Evolutionary conservation across 2,797 vertebrate species (phyloP), one percentile per base, ranked within the genome.

Genomic region (Microhierax caerulescens): DNA sequence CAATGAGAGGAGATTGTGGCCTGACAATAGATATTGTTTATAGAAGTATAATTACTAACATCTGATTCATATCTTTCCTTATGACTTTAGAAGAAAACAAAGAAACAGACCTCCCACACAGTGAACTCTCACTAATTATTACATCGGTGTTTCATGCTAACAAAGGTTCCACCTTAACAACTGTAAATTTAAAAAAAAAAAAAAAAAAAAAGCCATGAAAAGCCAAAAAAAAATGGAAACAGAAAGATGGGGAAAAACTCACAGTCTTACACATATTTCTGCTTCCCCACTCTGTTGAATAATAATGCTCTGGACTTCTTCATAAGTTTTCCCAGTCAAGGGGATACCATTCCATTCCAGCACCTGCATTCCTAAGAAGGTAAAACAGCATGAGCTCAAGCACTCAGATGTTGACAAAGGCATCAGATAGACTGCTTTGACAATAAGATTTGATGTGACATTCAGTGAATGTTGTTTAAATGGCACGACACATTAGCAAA

Each of bases 191-290:
- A 60, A 61, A 54, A 74, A 70, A 37, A 67, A 64, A 77, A 23
- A 39, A 19, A 22, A 25, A 48, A 68, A 81, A 96, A 72, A 97
- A 98, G 96, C 82, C 95, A 98, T 98, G 97, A 97, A 95, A 97
- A 98, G 97, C 97, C 98, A 94, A 95, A 98, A 70, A 91, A 88
- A 85, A 97, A 98, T 97, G 97, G 97, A 98, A 98, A 98, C 98
- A 98, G 94, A 98, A 98, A 98, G 98, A 98, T 98, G 98, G 98
- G 98, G 98, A 98, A 98, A 98, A 98, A 99, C 99, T 99, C 98
- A 99, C 99, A 99, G 99, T 98, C 99, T 99, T 98, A 99, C 98
- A 98, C 99, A 99, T 98, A 99, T 99, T 98, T 99, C 99, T 98
- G 98, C 99, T 98, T 99, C 99, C 95, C 98, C 99, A 99, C 98